These are phyloP conservation scores for Zapus hudsonius DNA, from an alignment of 2,113 vertebrate genomes.

Conservation along the genomic window DNA sequence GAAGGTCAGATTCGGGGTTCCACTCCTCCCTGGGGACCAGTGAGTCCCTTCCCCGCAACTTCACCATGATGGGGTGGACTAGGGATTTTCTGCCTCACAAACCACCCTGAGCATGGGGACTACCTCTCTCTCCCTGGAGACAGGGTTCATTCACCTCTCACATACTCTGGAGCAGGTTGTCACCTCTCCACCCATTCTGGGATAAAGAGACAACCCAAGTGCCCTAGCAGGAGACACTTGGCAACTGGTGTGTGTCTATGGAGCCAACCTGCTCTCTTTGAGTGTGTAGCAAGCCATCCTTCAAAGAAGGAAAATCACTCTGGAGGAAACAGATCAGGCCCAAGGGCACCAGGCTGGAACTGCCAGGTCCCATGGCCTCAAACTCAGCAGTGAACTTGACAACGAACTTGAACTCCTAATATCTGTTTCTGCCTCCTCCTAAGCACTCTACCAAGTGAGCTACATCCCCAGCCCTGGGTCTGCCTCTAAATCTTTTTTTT, in stretches of 20 bases:
- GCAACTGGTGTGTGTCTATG: neutral
- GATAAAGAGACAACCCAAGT: neutral
- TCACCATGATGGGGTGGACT: neutral
- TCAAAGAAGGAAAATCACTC: neutral
- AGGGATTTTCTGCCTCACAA: neutral
- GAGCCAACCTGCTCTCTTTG: neutral
- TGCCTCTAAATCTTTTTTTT: neutral
- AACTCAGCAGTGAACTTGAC: neutral
- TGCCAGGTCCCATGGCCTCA: neutral
- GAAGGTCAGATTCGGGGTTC: slow-evolving; percentile 85
- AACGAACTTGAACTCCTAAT: neutral
- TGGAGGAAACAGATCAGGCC: neutral
- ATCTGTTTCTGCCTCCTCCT: too few relatives aligned
- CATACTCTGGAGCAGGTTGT: neutral
- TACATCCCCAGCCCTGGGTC: neutral
- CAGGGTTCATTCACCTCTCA: neutral
- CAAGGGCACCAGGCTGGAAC: neutral
- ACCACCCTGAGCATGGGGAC: neutral
- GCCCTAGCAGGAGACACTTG: neutral
- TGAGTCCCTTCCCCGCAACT: too few relatives aligned
- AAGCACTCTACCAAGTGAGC: neutral
- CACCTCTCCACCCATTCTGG: neutral
- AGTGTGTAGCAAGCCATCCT: neutral
- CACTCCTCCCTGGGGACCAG: neutral
- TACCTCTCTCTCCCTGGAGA: neutral